Base-by-base conservation (phyloP, 2,797 vertebrate species). In the Pseudochirops cupreus region DNA sequence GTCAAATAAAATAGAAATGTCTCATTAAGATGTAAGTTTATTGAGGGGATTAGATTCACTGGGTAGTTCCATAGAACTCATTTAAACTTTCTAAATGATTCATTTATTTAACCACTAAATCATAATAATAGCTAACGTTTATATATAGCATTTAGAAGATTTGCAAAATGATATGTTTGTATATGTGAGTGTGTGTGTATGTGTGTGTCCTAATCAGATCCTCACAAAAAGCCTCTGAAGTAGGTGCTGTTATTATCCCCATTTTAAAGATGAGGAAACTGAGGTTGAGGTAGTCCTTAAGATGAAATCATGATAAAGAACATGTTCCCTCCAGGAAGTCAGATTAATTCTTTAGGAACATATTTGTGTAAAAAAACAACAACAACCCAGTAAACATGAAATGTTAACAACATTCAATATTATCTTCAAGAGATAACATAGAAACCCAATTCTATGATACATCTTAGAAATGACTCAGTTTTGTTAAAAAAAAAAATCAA, bases 1-100 rank as follows among this genome's bases (percentile, higher is more conserved):
- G 39, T 56, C 57, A 46, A 24, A 91, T 26, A 33, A 46, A 56
- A 33, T 4, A 46, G 58, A 82, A 53, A 39, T 52, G 52, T 5
- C 92, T 55, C 0, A 26, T 21, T 0, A 0, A 12, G 39, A 91
- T 21, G n/a, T 0, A 46, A 29, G n/a, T 7, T 29, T 7, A 55
- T 24, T 57, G 82, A 74, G 93, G 82, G 24, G 55, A 56, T 91
- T 55, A 39, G 14, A 90, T 56, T 46, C 94, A 50, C 56, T 14
- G 90, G 82, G 54, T 33, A 1, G 10, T 28, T 9, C 33, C 39
- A 87, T 11, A 87, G 7, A 87, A 46, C 33, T 67, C 18, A 28
- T 4, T 4, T 2, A 39, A 90, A 91, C 24, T 55, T 39, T 0
- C 3, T 89, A n/a, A 16, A 10, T 55, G 57, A 29, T 52, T 21